A percentile compares a stretch with the other conserved stretches of the same genome.
Conservation (phyloP, 2,797 vertebrate genomes). For the Xiphophorus birchmanni region DNA sequence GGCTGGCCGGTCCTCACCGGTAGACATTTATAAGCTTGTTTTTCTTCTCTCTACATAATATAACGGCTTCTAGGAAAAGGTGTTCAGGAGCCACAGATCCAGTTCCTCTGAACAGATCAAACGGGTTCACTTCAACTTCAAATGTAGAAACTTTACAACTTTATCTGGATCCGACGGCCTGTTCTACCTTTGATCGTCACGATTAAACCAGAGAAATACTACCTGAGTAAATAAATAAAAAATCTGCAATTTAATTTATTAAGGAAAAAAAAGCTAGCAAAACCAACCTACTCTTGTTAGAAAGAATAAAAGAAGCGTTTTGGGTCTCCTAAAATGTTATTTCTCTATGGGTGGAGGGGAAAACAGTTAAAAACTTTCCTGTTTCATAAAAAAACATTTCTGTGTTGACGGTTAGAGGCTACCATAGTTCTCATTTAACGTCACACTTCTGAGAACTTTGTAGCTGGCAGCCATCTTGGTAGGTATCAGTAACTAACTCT, state of each 20-base stretch:
- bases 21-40: constrained; percentile 45
- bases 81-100: constrained; percentile 26
- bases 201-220: neutral
- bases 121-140: constrained; percentile 19
- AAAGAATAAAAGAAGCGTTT: neutral
- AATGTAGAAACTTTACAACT: constrained; percentile 22
- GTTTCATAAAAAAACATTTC: neutral
- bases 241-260: neutral
- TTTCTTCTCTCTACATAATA: constrained; percentile 24
- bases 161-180: constrained; percentile 32
- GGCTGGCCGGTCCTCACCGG: constrained; percentile 41
- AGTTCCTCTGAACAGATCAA: constrained; percentile 38
- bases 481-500: too few species aligned
- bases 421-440: too few species aligned
- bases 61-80: constrained; percentile 61
- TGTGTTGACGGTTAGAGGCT: neutral
- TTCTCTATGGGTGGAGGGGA: neutral
- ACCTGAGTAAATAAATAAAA: neutral
- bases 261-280: neutral
- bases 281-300: neutral
- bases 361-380: neutral
- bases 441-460: too few species aligned
- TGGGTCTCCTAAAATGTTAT: neutral
- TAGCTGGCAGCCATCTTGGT: too few species aligned
- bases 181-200: neutral